Percentiles rank a stretch among this genome's conserved stretches.
Evolutionary conservation across 2,113 vertebrate genomes (phyloP).

Genomic region (Burhinus oedicnemus): DNA sequence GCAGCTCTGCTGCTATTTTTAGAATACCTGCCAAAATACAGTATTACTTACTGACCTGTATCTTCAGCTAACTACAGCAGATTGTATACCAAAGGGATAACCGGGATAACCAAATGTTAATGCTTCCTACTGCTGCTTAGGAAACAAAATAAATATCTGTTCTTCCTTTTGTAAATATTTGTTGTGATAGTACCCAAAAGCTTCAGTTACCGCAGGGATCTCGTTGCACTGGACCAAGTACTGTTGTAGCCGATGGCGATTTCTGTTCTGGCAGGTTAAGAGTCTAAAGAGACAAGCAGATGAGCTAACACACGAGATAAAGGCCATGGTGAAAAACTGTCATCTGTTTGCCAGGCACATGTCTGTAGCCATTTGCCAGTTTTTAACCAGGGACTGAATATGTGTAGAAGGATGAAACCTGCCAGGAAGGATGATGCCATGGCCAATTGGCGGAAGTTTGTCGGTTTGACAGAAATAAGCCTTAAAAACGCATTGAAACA

Average conservation of each 20-base stretch:
- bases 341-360: slow-evolving; percentile 26
- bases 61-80: neutral
- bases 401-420: neutral
- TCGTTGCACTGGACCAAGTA: neutral
- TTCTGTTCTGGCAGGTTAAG: slow-evolving; percentile 33
- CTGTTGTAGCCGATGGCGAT: neutral
- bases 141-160: neutral
- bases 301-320: slow-evolving; percentile 7
- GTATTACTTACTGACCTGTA: neutral
- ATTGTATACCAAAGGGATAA: neutral
- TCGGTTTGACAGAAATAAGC: neutral
- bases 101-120: neutral
- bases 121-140: slow-evolving; percentile 6
- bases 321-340: neutral
- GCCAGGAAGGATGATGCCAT: neutral
- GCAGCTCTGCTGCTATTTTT: neutral
- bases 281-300: slow-evolving; percentile 35
- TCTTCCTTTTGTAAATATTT: slow-evolving; percentile 43
- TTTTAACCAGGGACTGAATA: neutral
- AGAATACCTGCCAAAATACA: slow-evolving; percentile 1
- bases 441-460: neutral
- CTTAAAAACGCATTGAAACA: neutral
- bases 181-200: slow-evolving; percentile 2
- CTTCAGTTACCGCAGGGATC: neutral
- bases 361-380: slow-evolving; percentile 16